Percentiles rank a stretch among this genome's conserved stretches.
phyloP scores from a whole-genome alignment of 2,888 invertebrate genomes.

The Parnassius glacialis region DNA sequence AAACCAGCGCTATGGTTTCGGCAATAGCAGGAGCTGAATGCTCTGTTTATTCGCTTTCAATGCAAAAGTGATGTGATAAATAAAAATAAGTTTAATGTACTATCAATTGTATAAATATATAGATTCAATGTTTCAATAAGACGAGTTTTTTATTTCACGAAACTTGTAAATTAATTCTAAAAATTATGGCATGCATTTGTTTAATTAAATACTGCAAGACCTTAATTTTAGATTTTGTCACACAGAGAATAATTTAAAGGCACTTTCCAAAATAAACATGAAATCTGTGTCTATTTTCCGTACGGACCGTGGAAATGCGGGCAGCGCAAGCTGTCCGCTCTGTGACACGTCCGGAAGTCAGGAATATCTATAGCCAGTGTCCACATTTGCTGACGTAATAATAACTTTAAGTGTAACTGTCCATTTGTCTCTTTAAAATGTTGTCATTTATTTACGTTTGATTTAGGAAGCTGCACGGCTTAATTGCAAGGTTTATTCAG shows the following conservation, averaged over 20 bases:
- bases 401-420: conserved; percentile 26
- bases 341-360: conserved; percentile 54
- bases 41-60: too few relatives aligned
- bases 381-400: conserved; percentile 25
- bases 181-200: not conserved
- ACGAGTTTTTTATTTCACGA: too few relatives aligned
- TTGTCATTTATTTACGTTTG: conserved; percentile 24
- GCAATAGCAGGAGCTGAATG: too few relatives aligned
- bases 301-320: conserved; percentile 54
- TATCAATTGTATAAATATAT: too few relatives aligned
- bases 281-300: conserved; percentile 57
- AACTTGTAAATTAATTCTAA: too few relatives aligned
- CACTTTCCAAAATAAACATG: conserved; percentile 60
- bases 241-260: conserved; percentile 48
- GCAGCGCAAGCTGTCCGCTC: conserved; percentile 33
- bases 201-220: not conserved
- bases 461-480: conserved; percentile 8
- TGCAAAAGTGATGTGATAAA: too few relatives aligned
- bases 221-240: conserved; percentile 28
- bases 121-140: too few relatives aligned
- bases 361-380: conserved; percentile 40
- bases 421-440: conserved; percentile 28
- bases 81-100: too few relatives aligned
- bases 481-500: conserved; percentile 18
- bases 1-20: too few relatives aligned